phyloP scores from a whole-genome alignment of 2,888 invertebrate genomes.

The Noctua comes region DNA sequence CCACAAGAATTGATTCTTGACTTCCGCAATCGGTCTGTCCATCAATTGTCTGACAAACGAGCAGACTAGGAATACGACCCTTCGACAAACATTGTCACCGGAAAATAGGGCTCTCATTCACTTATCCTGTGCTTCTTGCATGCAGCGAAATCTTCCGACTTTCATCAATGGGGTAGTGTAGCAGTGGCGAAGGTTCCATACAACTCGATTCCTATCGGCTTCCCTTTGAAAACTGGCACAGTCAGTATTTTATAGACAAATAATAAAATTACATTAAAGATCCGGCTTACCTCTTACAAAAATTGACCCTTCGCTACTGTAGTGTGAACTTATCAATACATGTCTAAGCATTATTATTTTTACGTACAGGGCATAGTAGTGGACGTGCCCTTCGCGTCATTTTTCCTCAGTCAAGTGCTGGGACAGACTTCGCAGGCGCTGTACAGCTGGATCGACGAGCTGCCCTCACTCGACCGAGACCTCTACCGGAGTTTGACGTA shows the following conservation, averaged over 20 bases:
- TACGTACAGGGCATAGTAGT: slow-evolving; percentile 96
- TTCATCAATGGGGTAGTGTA: not conserved
- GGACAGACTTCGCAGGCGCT: slow-evolving; percentile 97
- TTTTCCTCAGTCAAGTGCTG: slow-evolving; percentile 98
- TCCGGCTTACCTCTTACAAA: no score
- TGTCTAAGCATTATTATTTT: not conserved
- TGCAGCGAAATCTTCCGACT: not conserved
- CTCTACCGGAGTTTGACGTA: slow-evolving; percentile 98
- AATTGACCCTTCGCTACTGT: no score
- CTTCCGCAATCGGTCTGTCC: not conserved
- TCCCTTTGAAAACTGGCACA: no score
- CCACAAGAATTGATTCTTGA: not conserved
- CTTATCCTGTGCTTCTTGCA: not conserved
- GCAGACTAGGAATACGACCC: not conserved
- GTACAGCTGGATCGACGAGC: slow-evolving; percentile 99
- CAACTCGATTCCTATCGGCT: no score
- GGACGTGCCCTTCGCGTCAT: slow-evolving; percentile 99
- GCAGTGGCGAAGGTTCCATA: no score
- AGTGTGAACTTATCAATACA: not conserved
- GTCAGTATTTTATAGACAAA: no score
- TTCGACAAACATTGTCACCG: not conserved
- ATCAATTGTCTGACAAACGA: not conserved
- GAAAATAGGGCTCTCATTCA: not conserved
- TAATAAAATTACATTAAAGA: no score
- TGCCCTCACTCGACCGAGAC: slow-evolving; percentile 98